Base-by-base conservation (phyloP, 1,140 invertebrate species). In the Zophobas morio region DNA sequence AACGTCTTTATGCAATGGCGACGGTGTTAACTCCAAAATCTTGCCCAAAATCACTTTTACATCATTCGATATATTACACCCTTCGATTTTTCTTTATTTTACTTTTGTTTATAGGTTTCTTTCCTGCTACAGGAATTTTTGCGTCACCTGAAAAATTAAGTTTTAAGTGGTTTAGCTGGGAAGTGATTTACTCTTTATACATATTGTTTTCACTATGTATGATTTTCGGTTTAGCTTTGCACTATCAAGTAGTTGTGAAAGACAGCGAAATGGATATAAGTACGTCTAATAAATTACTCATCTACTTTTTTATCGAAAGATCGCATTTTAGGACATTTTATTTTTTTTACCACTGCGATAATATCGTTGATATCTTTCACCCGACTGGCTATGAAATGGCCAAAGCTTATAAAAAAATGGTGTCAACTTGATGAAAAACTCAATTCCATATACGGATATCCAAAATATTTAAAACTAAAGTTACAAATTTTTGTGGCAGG, bases 341-440 rank as follows among this genome's bases (percentile, higher is more conserved):
- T 46, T 66, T 42, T 40, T 20, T 42, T 66, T 1, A 1, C n/a
- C 35, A 46, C 39, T 32, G 60, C 39, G 3, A 20, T 42, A 5
- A 37, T 42, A 32, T 40, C 60, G 0, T 40, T 42, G 6, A n/a
- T 66, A n/a, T 66, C 42, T 32, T 66, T 66, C 39, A 2, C 42
- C 5, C 39, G 33, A 2, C 32, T 66, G 20, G 39, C 39, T 1
- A 40, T n/a, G 3, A 40, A 66, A 36, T 46, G 60, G 60, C 60
- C 60, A 32, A 42, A 33, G 42, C 35, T 66, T 20, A 66, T 66
- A 0, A 37, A 42, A 42, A 66, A 66, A 33, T 66, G 60, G 39
- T 66, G 60, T 33, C 1, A 66, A 1, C 60, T 66, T 1, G 60
- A 66, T 32, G 60, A 66, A 66, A 66, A 66, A 40, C 42, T 66